phyloP scores from a whole-genome alignment of 2,797 vertebrate genomes.

The Smutsia temminckii region DNA sequence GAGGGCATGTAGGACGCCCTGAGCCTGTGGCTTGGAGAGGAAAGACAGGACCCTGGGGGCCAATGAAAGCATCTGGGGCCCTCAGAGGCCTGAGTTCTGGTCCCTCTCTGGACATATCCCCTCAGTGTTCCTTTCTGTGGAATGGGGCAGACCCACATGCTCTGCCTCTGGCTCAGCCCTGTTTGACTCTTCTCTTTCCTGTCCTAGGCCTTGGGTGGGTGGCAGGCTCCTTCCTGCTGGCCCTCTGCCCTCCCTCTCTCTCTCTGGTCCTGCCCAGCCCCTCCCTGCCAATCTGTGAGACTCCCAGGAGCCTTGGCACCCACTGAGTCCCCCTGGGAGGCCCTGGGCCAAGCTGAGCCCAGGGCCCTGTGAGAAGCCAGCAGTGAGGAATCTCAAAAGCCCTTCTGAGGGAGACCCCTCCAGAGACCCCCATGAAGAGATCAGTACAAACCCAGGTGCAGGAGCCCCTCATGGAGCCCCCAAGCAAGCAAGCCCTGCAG shows the following conservation, averaged over 20 bases:
- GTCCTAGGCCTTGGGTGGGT: neutral
- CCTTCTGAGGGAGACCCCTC: conserved; percentile 1
- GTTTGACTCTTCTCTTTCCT: neutral
- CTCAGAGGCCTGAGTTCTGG: neutral
- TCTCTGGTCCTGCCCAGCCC: conserved; percentile 32
- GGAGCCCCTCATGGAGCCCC: neutral
- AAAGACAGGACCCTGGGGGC: neutral
- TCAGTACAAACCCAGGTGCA: neutral
- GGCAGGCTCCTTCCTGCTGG: neutral
- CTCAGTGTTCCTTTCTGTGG: neutral
- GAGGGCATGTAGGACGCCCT: neutral
- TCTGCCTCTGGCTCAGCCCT: neutral
- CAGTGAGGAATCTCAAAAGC: neutral
- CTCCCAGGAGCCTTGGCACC: neutral
- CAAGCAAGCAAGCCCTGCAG: neutral
- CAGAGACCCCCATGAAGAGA: conserved; percentile 25
- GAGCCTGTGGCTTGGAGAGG: neutral
- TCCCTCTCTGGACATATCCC: neutral
- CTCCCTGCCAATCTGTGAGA: conserved; percentile 35
- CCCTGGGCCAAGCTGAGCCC: neutral
- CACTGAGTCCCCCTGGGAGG: neutral
- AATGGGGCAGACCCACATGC: neutral
- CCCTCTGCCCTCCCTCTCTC: neutral
- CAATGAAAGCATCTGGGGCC: neutral
- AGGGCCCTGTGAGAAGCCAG: neutral